Base-by-base conservation (phyloP, 2,113 vertebrate genomes). In the Lanius ludovicianus region DNA sequence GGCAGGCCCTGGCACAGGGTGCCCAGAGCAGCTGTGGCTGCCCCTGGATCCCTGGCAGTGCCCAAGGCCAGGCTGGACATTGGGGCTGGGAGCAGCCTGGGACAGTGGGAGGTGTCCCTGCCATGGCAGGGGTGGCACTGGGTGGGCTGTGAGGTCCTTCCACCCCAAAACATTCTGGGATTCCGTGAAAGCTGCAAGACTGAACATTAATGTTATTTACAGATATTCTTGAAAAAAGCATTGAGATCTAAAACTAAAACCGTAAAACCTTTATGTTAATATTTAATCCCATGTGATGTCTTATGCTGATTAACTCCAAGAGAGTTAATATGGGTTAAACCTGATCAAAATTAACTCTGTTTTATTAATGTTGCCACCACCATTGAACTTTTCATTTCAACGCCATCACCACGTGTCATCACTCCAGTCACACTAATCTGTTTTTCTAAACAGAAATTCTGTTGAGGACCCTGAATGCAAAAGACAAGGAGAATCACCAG, bases 361-460 rank as follows among this genome's bases (percentile, higher is more conserved):
- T 21, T 56, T 13, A 33, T 28, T 64, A 33, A 77, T 1, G 2
- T 1, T 52, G 22, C 19, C 20, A 37, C 19, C 62, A 53, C 39
- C 1, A 1, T 9, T 21, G 16, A 60, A 62, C 37, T 81, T 86
- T 13, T 15, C 15, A 89, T 33, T 76, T 75, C 80, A 50, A 14
- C 1, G 1, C 6, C 23, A 23, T 35, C 1, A 1, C n/a, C 39
- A 4, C 3, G 1, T 35, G 41, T 25, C 67, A 60, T 21, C 30
- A 24, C 4, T 42, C 47, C 56, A 52, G 62, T 13, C 21, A 47
- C 13, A 15, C 5, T 13, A 13, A 25, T 15, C 30, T 31, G 12
- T 19, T n/a, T n/a, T 67, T 27, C 33, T 7, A 5, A 68, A 67
- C 5, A 70, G n/a, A 83, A 74, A 37, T 31, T 80, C 3, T 23